Evolutionary conservation across 2,888 invertebrate genomes (phyloP).

Genomic region (Himalopsyche kuldschensis): DNA sequence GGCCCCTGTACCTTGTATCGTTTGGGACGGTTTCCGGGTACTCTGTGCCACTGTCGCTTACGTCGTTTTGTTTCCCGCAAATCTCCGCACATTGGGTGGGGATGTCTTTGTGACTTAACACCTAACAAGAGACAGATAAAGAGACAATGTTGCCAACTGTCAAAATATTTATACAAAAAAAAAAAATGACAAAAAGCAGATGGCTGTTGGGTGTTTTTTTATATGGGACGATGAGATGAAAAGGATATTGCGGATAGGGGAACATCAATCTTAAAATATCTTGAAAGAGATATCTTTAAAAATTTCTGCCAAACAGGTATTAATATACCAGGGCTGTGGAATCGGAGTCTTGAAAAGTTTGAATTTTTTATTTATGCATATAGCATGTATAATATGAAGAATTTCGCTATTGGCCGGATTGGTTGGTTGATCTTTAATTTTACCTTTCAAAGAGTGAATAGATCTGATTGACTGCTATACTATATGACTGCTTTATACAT

Average conservation of each 20-base stretch:
- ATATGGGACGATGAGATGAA: neutral
- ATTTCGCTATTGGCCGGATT: no score
- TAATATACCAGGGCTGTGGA: no score
- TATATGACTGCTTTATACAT: no score
- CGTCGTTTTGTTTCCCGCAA: slow-evolving; percentile 36
- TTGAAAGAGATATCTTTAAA: neutral
- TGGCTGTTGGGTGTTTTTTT: neutral
- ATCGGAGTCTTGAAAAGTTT: no score
- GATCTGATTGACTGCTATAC: no score
- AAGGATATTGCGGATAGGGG: neutral
- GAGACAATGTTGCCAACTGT: slow-evolving; percentile 28
- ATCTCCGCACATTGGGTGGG: slow-evolving; percentile 38
- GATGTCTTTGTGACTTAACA: slow-evolving; percentile 39
- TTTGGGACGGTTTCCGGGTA: slow-evolving; percentile 25
- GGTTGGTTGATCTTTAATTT: no score
- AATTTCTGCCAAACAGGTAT: neutral
- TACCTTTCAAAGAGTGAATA: no score
- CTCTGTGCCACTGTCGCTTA: slow-evolving; percentile 28
- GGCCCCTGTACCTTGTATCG: slow-evolving; percentile 37
- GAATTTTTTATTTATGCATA: no score
- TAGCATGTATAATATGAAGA: no score
- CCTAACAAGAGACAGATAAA: slow-evolving; percentile 35
- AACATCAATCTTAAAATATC: neutral
- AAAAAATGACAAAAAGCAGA: slow-evolving; percentile 1
- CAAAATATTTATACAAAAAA: slow-evolving; percentile 28